Base-by-base conservation (phyloP, 1,140 invertebrate species). In the Drosophila cardini region DNA sequence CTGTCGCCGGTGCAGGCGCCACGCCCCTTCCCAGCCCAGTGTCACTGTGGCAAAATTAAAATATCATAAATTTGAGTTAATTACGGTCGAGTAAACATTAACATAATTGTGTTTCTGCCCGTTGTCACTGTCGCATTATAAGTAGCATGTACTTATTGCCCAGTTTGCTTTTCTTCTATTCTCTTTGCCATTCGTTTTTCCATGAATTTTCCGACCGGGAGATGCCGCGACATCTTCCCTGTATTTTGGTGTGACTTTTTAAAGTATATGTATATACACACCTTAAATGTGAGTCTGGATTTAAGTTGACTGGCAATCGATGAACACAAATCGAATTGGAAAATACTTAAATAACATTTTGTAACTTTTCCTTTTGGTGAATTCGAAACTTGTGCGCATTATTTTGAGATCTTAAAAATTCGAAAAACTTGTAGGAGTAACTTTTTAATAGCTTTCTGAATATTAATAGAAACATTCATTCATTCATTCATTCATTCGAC, bases 1-100 rank as follows among this genome's bases (percentile, higher is more conserved):
- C 43, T 50, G 48, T 42, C 36, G 48, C 34, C 71, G 61, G 48
- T 38, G n/a, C 13, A 15, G 40, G 40, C 40, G 13, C 2, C 40
- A 43, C 13, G 40, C 40, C 40, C 40, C n/a, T 13, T 11, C 26
- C 4, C 55, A n/a, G 16, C 8, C 9, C 34, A 3, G 15, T 1
- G 63, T 56, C 67, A 60, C 46, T 73, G 52, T 73, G 82, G 68
- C 76, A 63, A 86, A 86, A 86, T 86, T 86, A 86, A 86, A 86
- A 86, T 86, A 87, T 86, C 78, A 86, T 86, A 86, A 86, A 86
- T 86, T 86, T 86, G 71, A 86, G 83, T 86, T 86, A 86, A 86
- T 86, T 86, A 87, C 82, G 82, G 82, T 86, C 83, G 82, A 86
- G 82, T 87, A 86, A 87, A 86, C 82, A 86, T 86, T 86, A 87